Conservation (phyloP, 2,888 invertebrate genomes). For the Axea sp. region DNA sequence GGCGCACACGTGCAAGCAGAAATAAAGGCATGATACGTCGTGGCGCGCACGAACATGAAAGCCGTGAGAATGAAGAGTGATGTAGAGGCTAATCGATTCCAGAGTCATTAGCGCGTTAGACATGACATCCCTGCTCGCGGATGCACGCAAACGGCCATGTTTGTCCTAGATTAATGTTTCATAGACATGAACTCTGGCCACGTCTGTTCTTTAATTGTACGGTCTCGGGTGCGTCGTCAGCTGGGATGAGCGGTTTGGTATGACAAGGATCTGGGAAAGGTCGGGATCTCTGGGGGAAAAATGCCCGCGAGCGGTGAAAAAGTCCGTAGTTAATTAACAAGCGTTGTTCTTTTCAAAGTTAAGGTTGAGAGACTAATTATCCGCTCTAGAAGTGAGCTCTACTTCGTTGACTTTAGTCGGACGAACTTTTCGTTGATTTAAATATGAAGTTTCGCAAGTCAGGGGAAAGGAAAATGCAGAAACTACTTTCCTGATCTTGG, state of each 20-base stretch:
- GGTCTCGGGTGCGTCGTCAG: not conserved
- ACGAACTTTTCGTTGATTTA: conserved; percentile 18
- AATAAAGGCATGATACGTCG: conserved; percentile 61
- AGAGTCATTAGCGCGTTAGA: conserved; percentile 75
- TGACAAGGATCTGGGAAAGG: too few species aligned
- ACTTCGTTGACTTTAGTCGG: conserved; percentile 32
- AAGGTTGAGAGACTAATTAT: conserved; percentile 45
- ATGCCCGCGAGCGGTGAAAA: too few species aligned
- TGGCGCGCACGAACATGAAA: conserved; percentile 64
- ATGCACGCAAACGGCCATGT: conserved; percentile 70
- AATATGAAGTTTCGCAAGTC: not conserved
- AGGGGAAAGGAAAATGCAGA: too few species aligned
- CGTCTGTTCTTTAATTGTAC: conserved; percentile 73
- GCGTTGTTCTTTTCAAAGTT: conserved; percentile 36
- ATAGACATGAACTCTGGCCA: conserved; percentile 69
- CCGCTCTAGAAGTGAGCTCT: conserved; percentile 28
- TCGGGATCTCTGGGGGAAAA: too few species aligned
- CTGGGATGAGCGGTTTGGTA: too few species aligned
- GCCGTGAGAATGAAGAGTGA: conserved; percentile 64
- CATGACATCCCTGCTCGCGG: conserved; percentile 69
- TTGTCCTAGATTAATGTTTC: conserved; percentile 76
- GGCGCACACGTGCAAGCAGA: conserved; percentile 45
- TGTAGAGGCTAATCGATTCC: conserved; percentile 73
- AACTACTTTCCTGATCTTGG: too few species aligned
- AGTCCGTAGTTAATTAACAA: conserved; percentile 8